A percentile compares a stretch with the other conserved stretches of the same genome.
These are phyloP conservation scores for Drosophila sordidapex DNA, from an alignment of 2,888 invertebrate genomes.

Conservation along the genomic window DNA sequence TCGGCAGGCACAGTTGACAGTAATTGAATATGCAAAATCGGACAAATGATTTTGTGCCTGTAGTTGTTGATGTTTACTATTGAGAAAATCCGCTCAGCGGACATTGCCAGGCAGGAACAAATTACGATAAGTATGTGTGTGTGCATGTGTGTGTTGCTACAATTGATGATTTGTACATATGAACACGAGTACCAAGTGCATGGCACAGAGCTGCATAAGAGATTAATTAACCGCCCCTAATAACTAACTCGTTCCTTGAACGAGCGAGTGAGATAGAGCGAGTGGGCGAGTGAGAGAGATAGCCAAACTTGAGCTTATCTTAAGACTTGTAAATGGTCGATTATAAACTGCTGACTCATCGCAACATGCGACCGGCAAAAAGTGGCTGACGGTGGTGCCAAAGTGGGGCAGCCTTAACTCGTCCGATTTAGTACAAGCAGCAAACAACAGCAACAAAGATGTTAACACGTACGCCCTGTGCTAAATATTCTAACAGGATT, in stretches of 20 bases:
- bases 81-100: conserved; percentile 30
- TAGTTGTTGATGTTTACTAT: conserved; percentile 16
- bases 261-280: neutral
- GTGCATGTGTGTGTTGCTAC: conserved; percentile 31
- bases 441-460: conserved; percentile 38
- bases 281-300: neutral
- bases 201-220: conserved; percentile 23
- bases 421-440: conserved; percentile 37
- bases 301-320: conserved; percentile 36
- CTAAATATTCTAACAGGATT: conserved; percentile 70
- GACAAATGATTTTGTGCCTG: neutral
- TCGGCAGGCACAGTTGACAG: conserved; percentile 16
- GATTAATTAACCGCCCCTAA: conserved; percentile 34
- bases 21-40: conserved; percentile 43
- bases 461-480: conserved; percentile 64
- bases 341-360: conserved; percentile 62
- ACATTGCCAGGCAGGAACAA: conserved; percentile 39
- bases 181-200: conserved; percentile 7
- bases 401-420: conserved; percentile 45
- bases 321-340: conserved; percentile 45
- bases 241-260: neutral
- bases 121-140: conserved; percentile 23
- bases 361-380: conserved; percentile 34
- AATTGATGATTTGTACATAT: conserved; percentile 46
- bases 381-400: neutral